phyloP scores from a whole-genome alignment of 2,888 invertebrate genomes.

The Brenthis daphne region DNA sequence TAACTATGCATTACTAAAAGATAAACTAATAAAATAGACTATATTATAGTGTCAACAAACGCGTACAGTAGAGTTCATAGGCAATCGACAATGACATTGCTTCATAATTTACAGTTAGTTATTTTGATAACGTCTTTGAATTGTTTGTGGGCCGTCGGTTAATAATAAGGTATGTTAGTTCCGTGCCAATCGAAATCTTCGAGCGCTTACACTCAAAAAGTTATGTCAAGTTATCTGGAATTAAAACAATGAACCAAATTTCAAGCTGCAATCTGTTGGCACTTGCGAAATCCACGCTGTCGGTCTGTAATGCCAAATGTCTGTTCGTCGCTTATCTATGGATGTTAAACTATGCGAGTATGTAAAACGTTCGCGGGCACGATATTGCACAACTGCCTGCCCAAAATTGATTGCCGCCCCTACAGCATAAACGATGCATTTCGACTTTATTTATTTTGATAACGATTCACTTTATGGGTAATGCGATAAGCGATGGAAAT shows the following conservation, averaged over 20 bases:
- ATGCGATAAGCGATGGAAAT: slow-evolving; percentile 7
- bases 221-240: slow-evolving; percentile 4
- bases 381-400: slow-evolving; percentile 44
- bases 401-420: slow-evolving; percentile 33
- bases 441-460: slow-evolving; percentile 24
- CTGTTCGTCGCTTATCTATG: slow-evolving; percentile 37
- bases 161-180: slow-evolving; percentile 24
- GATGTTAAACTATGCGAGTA: slow-evolving; percentile 47
- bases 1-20: not conserved
- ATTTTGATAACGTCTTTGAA: slow-evolving; percentile 48
- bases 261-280: slow-evolving; percentile 27
- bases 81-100: slow-evolving; percentile 53
- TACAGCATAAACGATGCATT: slow-evolving; percentile 26
- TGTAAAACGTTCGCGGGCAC: slow-evolving; percentile 55
- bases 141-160: slow-evolving; percentile 30
- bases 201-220: slow-evolving; percentile 9
- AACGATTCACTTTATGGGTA: slow-evolving; percentile 15
- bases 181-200: slow-evolving; percentile 22
- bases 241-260: slow-evolving; percentile 22
- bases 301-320: slow-evolving; percentile 42
- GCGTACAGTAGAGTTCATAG: slow-evolving; percentile 40
- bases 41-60: slow-evolving; percentile 18
- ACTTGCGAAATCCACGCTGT: slow-evolving; percentile 42
- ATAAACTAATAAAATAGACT: slow-evolving; percentile 10
- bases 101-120: slow-evolving; percentile 54